phyloP scores from a whole-genome alignment of 1,140 invertebrate species.

The Penaeus chinensis region DNA sequence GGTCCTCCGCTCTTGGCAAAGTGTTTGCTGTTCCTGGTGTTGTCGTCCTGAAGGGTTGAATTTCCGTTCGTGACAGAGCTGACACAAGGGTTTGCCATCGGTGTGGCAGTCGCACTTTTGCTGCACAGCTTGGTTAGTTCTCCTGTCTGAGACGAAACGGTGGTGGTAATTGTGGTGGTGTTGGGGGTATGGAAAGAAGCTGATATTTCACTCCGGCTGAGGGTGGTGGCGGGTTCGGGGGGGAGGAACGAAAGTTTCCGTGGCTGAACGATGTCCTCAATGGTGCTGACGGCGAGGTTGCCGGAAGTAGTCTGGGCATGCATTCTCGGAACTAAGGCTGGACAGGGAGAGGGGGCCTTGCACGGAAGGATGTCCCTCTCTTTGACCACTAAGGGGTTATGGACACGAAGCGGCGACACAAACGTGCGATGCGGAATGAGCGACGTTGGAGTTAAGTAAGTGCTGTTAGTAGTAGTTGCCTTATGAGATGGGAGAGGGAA shows the following conservation, averaged over 20 bases:
- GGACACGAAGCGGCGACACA: neutral
- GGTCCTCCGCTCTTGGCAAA: too few species aligned
- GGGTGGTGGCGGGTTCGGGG: neutral
- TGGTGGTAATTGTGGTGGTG: neutral
- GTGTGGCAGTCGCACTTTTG: too few species aligned
- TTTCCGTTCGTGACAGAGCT: too few species aligned
- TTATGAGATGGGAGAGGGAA: neutral
- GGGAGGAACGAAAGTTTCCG: neutral
- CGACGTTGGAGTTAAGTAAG: neutral
- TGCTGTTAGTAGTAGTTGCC: neutral
- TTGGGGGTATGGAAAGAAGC: neutral
- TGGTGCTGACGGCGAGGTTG: conserved; percentile 25
- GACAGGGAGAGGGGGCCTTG: neutral
- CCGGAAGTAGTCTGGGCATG: conserved; percentile 38
- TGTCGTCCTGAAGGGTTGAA: too few species aligned
- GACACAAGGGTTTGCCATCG: too few species aligned
- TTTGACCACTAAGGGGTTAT: neutral
- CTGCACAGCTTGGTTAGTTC: neutral
- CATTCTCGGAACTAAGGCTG: conserved; percentile 13
- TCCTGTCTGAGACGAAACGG: neutral
- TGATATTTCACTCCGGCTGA: too few species aligned
- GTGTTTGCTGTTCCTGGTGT: too few species aligned
- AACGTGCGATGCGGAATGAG: neutral
- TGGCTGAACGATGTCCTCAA: conserved; percentile 22
- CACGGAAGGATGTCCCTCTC: neutral